Evolutionary conservation across 2,888 invertebrate species (phyloP).

Genomic region (Mesochorus sp.): DNA sequence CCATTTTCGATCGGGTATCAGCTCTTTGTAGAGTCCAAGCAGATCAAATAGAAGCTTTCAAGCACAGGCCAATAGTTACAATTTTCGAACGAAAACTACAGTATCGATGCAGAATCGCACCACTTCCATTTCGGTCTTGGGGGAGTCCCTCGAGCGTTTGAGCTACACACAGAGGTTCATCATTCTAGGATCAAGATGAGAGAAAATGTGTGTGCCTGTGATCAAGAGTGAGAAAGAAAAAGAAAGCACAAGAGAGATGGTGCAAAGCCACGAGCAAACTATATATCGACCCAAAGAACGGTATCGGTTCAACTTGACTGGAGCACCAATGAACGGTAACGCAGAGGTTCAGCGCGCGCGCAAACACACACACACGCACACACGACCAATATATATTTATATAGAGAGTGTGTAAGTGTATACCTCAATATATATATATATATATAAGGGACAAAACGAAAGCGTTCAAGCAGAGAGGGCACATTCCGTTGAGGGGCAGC

Average conservation of each 20-base stretch:
- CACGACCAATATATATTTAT: too few relatives aligned
- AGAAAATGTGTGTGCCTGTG: background rate
- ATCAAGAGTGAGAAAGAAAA: background rate
- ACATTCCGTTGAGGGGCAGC: constrained; percentile 39
- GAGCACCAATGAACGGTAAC: constrained; percentile 40
- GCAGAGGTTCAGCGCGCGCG: background rate
- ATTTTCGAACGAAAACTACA: constrained; percentile 7
- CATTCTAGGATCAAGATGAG: constrained; percentile 15
- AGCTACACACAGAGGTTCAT: constrained; percentile 16
- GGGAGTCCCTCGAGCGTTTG: constrained; percentile 42
- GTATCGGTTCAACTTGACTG: constrained; percentile 32
- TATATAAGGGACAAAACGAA: constrained; percentile 21
- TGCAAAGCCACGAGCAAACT: constrained; percentile 18
- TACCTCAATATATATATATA: constrained; percentile 9
- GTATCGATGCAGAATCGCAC: background rate
- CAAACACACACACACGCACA: too few relatives aligned
- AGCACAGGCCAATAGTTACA: background rate
- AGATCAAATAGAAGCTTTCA: background rate
- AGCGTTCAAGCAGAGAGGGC: constrained; percentile 49
- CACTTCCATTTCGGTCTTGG: constrained; percentile 24
- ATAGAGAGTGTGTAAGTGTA: too few relatives aligned
- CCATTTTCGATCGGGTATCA: background rate
- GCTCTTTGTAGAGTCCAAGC: constrained; percentile 19
- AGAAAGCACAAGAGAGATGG: background rate
- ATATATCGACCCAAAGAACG: constrained; percentile 28